Conservation (phyloP, 2,888 invertebrate species). For the Sycophila texana region DNA sequence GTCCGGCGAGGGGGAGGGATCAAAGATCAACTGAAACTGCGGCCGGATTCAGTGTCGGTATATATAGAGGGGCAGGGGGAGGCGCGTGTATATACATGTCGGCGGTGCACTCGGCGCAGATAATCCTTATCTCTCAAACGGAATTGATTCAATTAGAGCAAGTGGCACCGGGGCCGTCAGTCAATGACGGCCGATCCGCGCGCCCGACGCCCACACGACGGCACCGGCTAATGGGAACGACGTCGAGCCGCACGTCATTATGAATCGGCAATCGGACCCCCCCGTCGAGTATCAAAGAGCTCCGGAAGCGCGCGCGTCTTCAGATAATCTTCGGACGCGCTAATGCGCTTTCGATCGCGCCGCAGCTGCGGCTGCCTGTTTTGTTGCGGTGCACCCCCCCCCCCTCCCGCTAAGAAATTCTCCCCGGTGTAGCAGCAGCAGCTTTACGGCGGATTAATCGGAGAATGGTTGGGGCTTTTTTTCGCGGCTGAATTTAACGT, state of each 20-base stretch:
- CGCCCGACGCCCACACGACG: neutral
- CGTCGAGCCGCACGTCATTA: slow-evolving; percentile 41
- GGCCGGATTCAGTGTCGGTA: neutral
- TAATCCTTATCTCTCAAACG: slow-evolving; percentile 41
- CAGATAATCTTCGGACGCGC: too few relatives aligned
- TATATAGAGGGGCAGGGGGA: neutral
- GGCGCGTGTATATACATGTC: too few relatives aligned
- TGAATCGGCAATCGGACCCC: slow-evolving; percentile 51
- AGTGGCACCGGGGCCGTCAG: slow-evolving; percentile 36
- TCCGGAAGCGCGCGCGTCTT: too few relatives aligned
- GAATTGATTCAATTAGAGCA: slow-evolving; percentile 49
- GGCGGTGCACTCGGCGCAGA: neutral
- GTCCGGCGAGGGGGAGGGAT: neutral
- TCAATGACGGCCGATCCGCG: neutral
- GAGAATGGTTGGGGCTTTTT: too few relatives aligned
- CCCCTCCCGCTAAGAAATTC: too few relatives aligned
- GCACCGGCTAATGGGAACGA: slow-evolving; percentile 45
- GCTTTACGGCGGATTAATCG: too few relatives aligned
- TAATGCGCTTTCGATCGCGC: too few relatives aligned
- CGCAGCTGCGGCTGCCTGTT: too few relatives aligned
- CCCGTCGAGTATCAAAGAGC: too few relatives aligned
- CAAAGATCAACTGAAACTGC: neutral
- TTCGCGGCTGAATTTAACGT: too few relatives aligned
- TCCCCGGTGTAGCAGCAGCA: too few relatives aligned
- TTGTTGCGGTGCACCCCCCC: too few relatives aligned